These are phyloP conservation scores for Lydus trimaculatus DNA, from an alignment of 2,888 invertebrate genomes.

Conservation along the genomic window DNA sequence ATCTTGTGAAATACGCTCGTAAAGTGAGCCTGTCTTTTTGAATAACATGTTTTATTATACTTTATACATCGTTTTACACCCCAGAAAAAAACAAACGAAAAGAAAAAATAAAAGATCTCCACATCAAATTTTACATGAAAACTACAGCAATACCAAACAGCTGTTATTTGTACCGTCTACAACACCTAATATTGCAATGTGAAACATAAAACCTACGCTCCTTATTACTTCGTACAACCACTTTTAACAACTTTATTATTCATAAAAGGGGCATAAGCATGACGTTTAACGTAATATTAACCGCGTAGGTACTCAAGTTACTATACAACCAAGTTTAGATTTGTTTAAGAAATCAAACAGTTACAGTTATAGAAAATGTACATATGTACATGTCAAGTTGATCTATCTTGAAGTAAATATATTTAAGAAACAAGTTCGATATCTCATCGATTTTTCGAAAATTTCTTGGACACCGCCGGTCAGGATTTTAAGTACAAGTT, in stretches of 20 bases:
- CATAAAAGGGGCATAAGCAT: constrained; percentile 40
- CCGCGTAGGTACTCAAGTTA: constrained; percentile 6
- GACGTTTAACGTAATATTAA: constrained; percentile 26
- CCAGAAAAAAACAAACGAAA: constrained; percentile 26
- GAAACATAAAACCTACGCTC: constrained; percentile 44
- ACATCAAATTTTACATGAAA: constrained; percentile 44
- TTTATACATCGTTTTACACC: constrained; percentile 45
- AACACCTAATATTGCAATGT: constrained; percentile 47
- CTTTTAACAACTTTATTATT: constrained; percentile 48
- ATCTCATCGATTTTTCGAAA: background rate
- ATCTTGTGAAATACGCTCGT: constrained; percentile 35
- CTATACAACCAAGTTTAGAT: constrained; percentile 7
- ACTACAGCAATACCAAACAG: constrained; percentile 46
- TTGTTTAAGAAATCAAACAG: background rate
- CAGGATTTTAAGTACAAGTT: constrained; percentile 3
- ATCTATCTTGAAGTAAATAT: background rate
- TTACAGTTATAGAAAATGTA: background rate
- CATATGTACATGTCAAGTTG: background rate
- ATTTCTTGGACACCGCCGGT: background rate
- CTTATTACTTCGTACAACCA: constrained; percentile 42
- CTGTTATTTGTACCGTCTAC: constrained; percentile 45
- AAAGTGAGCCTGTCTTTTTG: constrained; percentile 43
- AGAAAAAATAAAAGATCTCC: constrained; percentile 6
- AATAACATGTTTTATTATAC: constrained; percentile 48
- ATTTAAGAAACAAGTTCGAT: constrained; percentile 2